Conservation (phyloP, 1,140 invertebrate species). For the Kradibia gibbosae region DNA sequence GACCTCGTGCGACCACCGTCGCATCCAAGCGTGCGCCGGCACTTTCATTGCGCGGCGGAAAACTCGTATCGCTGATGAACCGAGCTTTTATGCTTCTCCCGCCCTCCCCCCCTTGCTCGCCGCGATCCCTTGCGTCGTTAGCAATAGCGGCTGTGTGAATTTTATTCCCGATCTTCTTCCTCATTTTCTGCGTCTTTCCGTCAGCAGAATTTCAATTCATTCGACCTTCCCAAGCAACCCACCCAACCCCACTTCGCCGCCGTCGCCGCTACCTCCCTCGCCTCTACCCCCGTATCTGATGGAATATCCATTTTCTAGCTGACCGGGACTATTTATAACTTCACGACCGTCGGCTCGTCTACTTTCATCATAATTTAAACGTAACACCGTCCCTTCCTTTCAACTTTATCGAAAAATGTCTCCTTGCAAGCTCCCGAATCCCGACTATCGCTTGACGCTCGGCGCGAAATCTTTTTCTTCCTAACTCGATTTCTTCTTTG, state of each 20-base stretch:
- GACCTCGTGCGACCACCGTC: no score
- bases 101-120: not conserved
- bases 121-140: no score
- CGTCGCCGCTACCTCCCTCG: not conserved
- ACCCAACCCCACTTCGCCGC: not conserved
- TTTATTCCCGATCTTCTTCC: not conserved
- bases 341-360: not conserved
- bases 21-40: no score
- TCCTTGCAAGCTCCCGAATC: no score
- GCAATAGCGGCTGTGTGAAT: not conserved
- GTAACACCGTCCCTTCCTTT: no score
- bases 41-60: not conserved
- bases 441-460: no score
- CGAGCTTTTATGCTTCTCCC: constrained; percentile 15
- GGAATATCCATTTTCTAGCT: not conserved
- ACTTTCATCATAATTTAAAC: not conserved
- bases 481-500: no score
- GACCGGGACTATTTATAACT: not conserved
- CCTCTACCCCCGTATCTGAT: not conserved
- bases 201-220: not conserved
- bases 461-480: no score
- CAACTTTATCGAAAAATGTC: no score
- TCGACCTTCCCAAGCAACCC: not conserved
- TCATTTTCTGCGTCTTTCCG: not conserved
- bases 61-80: not conserved